Base-by-base conservation (phyloP, 2,888 invertebrate species). In the Zhuqinia jingwanae region DNA sequence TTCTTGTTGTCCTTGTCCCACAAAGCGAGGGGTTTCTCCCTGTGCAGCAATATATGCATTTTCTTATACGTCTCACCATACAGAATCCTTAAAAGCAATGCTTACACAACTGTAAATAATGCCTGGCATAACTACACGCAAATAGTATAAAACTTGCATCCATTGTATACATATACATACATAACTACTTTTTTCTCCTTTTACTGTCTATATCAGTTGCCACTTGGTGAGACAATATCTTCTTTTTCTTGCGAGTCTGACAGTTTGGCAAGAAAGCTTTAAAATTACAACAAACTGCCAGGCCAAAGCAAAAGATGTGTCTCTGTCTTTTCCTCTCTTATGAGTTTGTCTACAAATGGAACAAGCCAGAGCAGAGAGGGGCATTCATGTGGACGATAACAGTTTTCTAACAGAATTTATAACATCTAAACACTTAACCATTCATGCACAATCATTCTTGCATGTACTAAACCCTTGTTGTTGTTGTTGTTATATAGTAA, bases 221-320 rank as follows among this genome's bases (percentile, higher is more conserved):
- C 78, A 78, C 58, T 85, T 78, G 78, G 84, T 78, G 17, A 50
- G 70, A 47, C 84, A 85, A 85, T 85, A 70, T 85, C 85, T 85
- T 78, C 30, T 15, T 77, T 70, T 42, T 78, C 84, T 78, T 63
- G 58, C 78, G 85, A 27, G 70, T 45, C 85, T 85, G 85, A 85
- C 85, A 85, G 78, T 85, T 85, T 85, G 85, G 85, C 85, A 85
- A 85, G 85, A 79, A 77, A 70, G 78, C 78, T 85, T 79, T 85
- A 79, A 85, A 79, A 78, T 85, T 58, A 85, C 85, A 58, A 56
- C 53, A 65, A 76, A 68, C 50, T 36, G 20, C 15, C 15, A 27
- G 45, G 22, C n/a, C 65, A 60, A 42, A 60, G 13, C 47, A 13
- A 70, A 82, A 75, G 63, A 78, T 70, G 63, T 65, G 76, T 27